These are phyloP conservation scores for Ennomos quercinarius DNA, from an alignment of 2,888 invertebrate species.

Conservation along the genomic window DNA sequence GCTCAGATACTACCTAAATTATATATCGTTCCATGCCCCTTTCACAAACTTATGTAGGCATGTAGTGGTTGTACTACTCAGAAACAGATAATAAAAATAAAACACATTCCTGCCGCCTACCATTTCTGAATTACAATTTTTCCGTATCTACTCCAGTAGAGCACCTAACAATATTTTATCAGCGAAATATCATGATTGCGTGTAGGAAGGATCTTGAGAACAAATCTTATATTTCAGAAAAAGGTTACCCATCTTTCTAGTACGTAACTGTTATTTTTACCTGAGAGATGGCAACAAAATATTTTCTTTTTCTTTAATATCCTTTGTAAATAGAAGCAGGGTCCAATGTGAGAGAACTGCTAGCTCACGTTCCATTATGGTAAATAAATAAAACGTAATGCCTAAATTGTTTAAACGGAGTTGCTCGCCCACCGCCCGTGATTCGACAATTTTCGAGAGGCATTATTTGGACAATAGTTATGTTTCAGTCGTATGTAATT, in stretches of 20 bases:
- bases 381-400: constrained; percentile 77
- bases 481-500: constrained; percentile 49
- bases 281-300: constrained; percentile 36
- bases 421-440: constrained; percentile 58
- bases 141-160: constrained; percentile 20
- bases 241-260: constrained; percentile 31
- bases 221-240: constrained; percentile 33
- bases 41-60: no score
- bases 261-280: constrained; percentile 23
- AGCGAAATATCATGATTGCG: constrained; percentile 31
- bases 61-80: not conserved
- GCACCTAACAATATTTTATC: constrained; percentile 29
- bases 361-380: constrained; percentile 71
- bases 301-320: constrained; percentile 42
- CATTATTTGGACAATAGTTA: constrained; percentile 64
- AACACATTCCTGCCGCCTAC: constrained; percentile 30
- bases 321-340: constrained; percentile 47
- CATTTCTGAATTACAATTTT: constrained; percentile 22
- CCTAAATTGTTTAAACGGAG: constrained; percentile 74
- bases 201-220: constrained; percentile 26
- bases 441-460: constrained; percentile 58
- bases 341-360: constrained; percentile 58
- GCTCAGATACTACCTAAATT: no score
- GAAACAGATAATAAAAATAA: constrained; percentile 8
- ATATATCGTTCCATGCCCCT: no score